phyloP scores from a whole-genome alignment of 2,113 vertebrate genomes.

The Aramus guarauna region DNA sequence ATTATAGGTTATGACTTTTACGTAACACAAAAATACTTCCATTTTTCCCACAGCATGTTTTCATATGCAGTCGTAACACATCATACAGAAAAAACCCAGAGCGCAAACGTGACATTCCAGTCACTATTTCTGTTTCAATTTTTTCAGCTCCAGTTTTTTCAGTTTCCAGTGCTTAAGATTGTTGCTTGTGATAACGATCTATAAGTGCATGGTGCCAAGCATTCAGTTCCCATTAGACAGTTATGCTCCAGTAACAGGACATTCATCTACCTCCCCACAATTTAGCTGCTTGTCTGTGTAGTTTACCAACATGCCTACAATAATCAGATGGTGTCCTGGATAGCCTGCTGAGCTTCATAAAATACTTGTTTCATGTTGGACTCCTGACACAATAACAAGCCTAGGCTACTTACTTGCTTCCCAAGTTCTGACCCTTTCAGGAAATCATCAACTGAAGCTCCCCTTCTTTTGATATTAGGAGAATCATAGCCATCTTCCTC shows the following conservation, averaged over 20 bases:
- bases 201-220: background rate
- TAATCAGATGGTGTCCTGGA: background rate
- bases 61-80: background rate
- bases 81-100: background rate
- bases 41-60: background rate
- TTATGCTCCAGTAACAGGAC: background rate
- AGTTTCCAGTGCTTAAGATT: background rate
- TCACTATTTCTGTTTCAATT: background rate
- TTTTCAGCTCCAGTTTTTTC: too few relatives aligned
- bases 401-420: conserved; percentile 80
- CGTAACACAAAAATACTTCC: background rate
- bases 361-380: rapidly evolving
- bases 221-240: background rate
- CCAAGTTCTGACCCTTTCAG: conserved; percentile 91
- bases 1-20: background rate
- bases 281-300: background rate
- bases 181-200: background rate
- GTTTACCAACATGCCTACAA: background rate
- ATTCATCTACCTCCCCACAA: background rate
- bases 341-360: background rate
- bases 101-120: background rate
- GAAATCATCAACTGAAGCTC: conserved; percentile 93
- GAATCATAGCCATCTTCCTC: conserved; percentile 90
- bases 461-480: conserved; percentile 80
- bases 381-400: rapidly evolving